phyloP scores from a whole-genome alignment of 2,113 vertebrate species.

The Myotis yumanensis region DNA sequence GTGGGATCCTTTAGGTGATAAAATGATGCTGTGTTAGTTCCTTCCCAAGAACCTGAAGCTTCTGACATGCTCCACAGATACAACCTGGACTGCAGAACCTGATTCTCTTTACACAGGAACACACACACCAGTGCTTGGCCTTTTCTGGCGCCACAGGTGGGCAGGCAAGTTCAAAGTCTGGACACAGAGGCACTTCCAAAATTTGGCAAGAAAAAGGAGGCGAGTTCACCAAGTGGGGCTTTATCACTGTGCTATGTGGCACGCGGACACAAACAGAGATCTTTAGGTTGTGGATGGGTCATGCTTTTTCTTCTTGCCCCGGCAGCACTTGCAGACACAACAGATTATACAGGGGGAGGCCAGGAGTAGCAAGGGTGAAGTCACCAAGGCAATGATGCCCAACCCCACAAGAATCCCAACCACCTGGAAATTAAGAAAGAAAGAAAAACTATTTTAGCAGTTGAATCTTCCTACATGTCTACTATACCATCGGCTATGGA shows the following conservation, averaged over 20 bases:
- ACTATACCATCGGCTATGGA: neutral
- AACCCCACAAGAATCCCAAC: slow-evolving; percentile 95
- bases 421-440: slow-evolving; percentile 85
- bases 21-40: neutral
- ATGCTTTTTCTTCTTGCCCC: slow-evolving; percentile 90
- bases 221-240: slow-evolving; percentile 75
- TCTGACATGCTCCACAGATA: slow-evolving; percentile 12
- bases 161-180: slow-evolving; percentile 76
- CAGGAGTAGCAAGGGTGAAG: slow-evolving; percentile 94
- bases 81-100: neutral
- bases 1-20: neutral
- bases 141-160: slow-evolving; percentile 31
- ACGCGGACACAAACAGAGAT: neutral
- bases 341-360: slow-evolving; percentile 97
- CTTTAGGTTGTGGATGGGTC: slow-evolving; percentile 82
- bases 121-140: neutral
- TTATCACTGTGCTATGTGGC: slow-evolving; percentile 68
- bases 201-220: slow-evolving; percentile 76
- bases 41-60: neutral
- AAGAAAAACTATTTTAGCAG: neutral
- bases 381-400: slow-evolving; percentile 94
- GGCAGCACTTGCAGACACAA: slow-evolving; percentile 94
- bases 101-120: neutral
- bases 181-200: slow-evolving; percentile 85
- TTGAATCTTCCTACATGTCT: neutral